A percentile compares a stretch with the other conserved stretches of the same genome.
These are phyloP conservation scores for Plodia interpunctella DNA, from an alignment of 1,140 invertebrate genomes.

Conservation along the genomic window DNA sequence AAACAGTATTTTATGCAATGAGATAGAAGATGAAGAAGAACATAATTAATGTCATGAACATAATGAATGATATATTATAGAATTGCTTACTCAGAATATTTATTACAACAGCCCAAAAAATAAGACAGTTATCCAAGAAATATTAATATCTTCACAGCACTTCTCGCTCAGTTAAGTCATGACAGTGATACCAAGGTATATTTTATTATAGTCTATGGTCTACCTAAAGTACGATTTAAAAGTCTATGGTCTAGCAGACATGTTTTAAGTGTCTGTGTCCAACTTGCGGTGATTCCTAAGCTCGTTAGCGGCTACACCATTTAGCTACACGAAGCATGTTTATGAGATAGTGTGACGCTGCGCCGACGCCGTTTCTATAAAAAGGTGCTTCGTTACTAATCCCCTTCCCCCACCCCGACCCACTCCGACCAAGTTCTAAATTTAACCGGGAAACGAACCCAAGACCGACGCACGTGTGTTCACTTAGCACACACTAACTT, in stretches of 20 bases:
- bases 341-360: slow-evolving; percentile 46
- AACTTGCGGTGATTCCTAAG: background rate
- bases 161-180: too few relatives aligned
- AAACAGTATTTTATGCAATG: too few relatives aligned
- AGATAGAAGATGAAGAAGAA: too few relatives aligned
- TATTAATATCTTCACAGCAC: too few relatives aligned
- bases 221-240: background rate
- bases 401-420: slow-evolving; percentile 29
- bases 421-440: slow-evolving; percentile 41
- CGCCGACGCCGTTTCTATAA: slow-evolving; percentile 61
- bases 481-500: slow-evolving; percentile 61
- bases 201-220: background rate
- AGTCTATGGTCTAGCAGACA: too few relatives aligned
- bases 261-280: slow-evolving; percentile 12
- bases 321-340: slow-evolving; percentile 35
- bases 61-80: too few relatives aligned
- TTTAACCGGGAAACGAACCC: slow-evolving; percentile 64
- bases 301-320: slow-evolving; percentile 54
- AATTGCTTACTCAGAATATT: too few relatives aligned
- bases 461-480: slow-evolving; percentile 60
- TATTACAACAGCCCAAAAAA: too few relatives aligned
- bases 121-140: too few relatives aligned
- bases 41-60: too few relatives aligned
- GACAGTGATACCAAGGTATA: background rate
- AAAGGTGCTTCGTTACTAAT: slow-evolving; percentile 66